Conservation (phyloP, 2,797 vertebrate species). For the Epinephelus awoara region DNA sequence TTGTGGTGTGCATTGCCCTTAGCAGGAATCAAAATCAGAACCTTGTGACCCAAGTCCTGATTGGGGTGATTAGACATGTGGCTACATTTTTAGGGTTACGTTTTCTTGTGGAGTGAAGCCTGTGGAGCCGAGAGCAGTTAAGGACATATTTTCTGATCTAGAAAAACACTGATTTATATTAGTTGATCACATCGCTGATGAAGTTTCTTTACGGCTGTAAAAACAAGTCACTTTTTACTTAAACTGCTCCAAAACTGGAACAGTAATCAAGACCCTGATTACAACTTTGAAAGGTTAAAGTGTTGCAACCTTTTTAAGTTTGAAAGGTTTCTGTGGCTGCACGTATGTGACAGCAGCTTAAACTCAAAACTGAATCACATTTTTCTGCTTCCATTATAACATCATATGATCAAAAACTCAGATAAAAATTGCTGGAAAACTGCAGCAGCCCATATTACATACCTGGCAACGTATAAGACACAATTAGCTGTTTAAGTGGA, state of each 20-base stretch:
- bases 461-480: conserved; percentile 43
- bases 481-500: conserved; percentile 37
- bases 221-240: neutral
- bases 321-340: neutral
- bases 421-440: neutral
- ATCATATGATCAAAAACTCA: neutral
- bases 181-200: neutral
- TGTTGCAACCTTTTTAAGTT: neutral
- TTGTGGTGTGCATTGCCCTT: neutral
- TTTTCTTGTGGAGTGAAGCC: neutral
- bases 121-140: neutral
- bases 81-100: neutral
- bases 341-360: no score
- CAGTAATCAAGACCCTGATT: no score
- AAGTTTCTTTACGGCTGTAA: neutral
- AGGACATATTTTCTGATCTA: neutral
- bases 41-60: neutral
- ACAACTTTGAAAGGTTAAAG: no score
- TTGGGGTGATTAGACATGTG: neutral
- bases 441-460: neutral
- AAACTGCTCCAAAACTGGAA: neutral
- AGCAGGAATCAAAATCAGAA: neutral
- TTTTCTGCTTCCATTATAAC: neutral
- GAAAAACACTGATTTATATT: neutral
- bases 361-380: neutral